Conservation (phyloP, 2,888 invertebrate species). For the Polyploca ridens region DNA sequence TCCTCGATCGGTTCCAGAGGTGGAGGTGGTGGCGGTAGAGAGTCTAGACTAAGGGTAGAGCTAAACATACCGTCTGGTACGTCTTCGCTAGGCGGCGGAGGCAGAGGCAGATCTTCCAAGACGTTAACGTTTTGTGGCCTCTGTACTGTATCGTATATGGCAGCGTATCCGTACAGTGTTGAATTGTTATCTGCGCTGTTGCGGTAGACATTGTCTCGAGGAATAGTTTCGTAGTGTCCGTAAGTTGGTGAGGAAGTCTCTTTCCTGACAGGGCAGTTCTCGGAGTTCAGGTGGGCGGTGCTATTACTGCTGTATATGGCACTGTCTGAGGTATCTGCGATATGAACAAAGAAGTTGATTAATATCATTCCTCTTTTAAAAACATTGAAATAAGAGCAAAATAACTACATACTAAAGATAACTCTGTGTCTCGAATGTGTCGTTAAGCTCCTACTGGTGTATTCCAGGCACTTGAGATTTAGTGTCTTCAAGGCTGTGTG, state of each 20-base stretch:
- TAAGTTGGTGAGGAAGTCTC: conserved; percentile 60
- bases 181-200: conserved; percentile 63
- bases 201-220: conserved; percentile 57
- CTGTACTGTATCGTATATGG: conserved; percentile 77
- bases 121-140: conserved; percentile 51
- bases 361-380: no score
- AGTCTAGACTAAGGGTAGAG: conserved; percentile 91
- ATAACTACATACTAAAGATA: no score
- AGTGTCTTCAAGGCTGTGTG: no score
- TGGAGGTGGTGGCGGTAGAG: conserved; percentile 92
- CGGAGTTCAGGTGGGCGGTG: conserved; percentile 42
- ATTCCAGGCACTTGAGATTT: no score
- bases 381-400: no score
- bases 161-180: conserved; percentile 73
- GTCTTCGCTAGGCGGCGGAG: conserved; percentile 88
- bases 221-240: conserved; percentile 66
- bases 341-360: neutral
- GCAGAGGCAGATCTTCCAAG: conserved; percentile 84
- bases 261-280: conserved; percentile 50
- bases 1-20: conserved; percentile 85
- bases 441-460: no score
- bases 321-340: conserved; percentile 57
- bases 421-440: no score
- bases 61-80: conserved; percentile 85
- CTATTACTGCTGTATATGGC: conserved; percentile 49